Evolutionary conservation across 2,888 invertebrate genomes (phyloP).

Genomic region (Leptinotarsa rubiginosa): DNA sequence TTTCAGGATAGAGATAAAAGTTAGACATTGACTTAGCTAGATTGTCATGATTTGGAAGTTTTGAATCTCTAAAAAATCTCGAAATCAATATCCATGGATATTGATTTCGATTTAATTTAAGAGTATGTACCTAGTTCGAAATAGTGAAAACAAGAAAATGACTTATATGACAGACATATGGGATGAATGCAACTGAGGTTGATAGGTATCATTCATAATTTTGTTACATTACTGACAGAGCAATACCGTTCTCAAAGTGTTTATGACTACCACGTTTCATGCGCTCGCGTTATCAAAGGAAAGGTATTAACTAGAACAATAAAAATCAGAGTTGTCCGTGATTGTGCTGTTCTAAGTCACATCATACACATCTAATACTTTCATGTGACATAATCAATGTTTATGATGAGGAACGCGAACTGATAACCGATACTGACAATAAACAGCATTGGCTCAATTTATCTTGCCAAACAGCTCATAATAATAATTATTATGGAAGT

Average conservation of each 20-base stretch:
- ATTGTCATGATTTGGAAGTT: too few relatives aligned
- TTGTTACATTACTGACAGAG: not conserved
- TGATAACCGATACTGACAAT: constrained; percentile 11
- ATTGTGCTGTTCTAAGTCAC: not conserved
- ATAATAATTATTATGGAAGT: constrained; percentile 28
- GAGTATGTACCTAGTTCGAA: too few relatives aligned
- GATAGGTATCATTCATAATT: too few relatives aligned
- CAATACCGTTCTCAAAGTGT: not conserved
- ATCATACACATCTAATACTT: not conserved
- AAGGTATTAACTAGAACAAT: not conserved
- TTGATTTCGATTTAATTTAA: too few relatives aligned
- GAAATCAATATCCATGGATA: too few relatives aligned
- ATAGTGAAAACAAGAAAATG: too few relatives aligned
- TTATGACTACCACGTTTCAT: not conserved
- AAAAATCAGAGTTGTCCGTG: not conserved
- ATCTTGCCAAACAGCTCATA: constrained; percentile 30
- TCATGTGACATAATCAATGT: constrained; percentile 11
- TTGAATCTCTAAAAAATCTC: too few relatives aligned
- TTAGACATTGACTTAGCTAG: too few relatives aligned
- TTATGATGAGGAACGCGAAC: constrained; percentile 12
- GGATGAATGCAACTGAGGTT: too few relatives aligned
- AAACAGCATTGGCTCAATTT: constrained; percentile 27
- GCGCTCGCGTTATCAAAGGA: not conserved
- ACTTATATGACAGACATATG: too few relatives aligned
- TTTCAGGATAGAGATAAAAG: too few relatives aligned